Evolutionary conservation across 2,113 vertebrate genomes (phyloP).

Genomic region (Hippocampus zosterae): DNA sequence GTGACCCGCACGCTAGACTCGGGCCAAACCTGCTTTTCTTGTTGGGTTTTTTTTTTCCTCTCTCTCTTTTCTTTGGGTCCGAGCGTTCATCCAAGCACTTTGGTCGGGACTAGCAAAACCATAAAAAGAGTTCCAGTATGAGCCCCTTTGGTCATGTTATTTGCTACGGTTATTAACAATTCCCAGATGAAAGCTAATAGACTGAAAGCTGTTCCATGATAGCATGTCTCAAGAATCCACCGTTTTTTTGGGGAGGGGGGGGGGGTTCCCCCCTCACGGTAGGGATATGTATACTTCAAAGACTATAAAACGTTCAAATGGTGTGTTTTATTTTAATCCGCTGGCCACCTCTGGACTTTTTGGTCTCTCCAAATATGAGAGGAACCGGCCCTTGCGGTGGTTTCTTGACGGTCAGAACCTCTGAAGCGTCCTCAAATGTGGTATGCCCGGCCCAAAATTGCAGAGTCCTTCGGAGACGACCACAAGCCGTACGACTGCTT

Average conservation of each 20-base stretch:
- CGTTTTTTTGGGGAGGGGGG: background rate
- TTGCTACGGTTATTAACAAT: slow-evolving; percentile 4
- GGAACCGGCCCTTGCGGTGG: too few species aligned
- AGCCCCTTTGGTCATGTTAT: background rate
- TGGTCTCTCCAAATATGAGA: background rate
- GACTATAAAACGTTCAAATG: background rate
- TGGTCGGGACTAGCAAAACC: background rate
- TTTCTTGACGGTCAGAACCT: too few species aligned
- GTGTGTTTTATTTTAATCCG: background rate
- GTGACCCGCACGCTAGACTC: slow-evolving; percentile 12
- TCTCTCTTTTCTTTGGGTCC: background rate
- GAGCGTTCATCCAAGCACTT: background rate
- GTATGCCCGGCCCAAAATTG: too few species aligned
- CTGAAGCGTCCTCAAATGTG: too few species aligned
- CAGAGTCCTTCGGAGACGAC: too few species aligned
- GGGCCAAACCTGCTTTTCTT: background rate
- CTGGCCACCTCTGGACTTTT: background rate
- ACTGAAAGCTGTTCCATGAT: slow-evolving; percentile 7
- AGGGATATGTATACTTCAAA: background rate
- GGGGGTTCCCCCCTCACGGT: background rate
- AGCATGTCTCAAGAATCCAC: slow-evolving; percentile 2
- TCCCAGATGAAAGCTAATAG: slow-evolving; percentile 4
- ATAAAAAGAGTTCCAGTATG: background rate
- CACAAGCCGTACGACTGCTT: too few species aligned
- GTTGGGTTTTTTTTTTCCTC: background rate